These are phyloP conservation scores for Rhagologus leucostigma DNA, from an alignment of 2,113 vertebrate species.

Conservation along the genomic window DNA sequence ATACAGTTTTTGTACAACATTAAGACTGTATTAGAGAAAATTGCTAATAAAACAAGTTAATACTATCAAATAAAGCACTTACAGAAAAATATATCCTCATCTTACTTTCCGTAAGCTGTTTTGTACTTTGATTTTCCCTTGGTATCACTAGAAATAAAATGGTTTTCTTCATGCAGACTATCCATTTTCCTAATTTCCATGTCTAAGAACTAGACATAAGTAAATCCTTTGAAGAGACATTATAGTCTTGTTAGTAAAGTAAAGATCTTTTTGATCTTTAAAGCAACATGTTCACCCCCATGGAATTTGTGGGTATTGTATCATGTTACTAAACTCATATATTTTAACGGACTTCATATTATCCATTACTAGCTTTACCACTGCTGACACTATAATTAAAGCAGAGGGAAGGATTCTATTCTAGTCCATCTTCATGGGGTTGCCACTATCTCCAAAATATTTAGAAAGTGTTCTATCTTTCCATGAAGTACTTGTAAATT, in stretches of 20 bases:
- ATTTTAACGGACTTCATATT: conserved; percentile 7
- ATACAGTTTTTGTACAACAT: conserved; percentile 35
- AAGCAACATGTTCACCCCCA: background rate
- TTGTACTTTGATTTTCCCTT: conserved; percentile 36
- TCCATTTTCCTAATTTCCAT: conserved; percentile 32
- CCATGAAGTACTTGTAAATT: background rate
- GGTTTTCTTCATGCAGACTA: conserved; percentile 17
- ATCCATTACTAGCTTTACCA: background rate
- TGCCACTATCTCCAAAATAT: background rate
- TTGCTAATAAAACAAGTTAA: conserved; percentile 58
- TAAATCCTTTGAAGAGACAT: conserved; percentile 19
- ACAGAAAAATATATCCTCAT: conserved; percentile 26
- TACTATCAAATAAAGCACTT: conserved; percentile 38
- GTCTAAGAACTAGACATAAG: background rate
- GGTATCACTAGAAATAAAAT: conserved; percentile 30
- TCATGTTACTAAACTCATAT: conserved; percentile 24
- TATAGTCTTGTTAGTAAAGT: conserved; percentile 1
- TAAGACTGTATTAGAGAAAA: conserved; percentile 53
- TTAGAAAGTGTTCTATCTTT: background rate
- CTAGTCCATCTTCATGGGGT: background rate
- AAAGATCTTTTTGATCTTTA: conserved; percentile 23
- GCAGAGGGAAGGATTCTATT: background rate
- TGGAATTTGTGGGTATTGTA: conserved; percentile 5
- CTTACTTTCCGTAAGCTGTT: conserved; percentile 5
- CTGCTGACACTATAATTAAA: background rate